Base-by-base conservation (phyloP, 2,797 vertebrate species). In the Enteromius treurensis region DNA sequence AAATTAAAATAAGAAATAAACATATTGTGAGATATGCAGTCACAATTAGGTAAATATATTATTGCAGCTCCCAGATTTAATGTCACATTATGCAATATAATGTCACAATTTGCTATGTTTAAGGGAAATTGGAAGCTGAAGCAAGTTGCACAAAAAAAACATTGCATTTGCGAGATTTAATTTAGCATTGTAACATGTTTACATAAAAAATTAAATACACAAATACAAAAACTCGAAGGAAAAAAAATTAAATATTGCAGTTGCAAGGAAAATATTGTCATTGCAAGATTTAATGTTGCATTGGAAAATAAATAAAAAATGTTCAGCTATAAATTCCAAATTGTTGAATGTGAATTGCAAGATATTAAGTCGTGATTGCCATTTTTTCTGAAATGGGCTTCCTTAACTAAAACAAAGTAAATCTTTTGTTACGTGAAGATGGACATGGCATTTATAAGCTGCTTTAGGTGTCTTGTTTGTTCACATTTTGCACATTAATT, bases 301-400 rank as follows among this genome's bases (percentile, higher is more conserved):
- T 23, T 60, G 10, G 0, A 1, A 60, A 23, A 15, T 15, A 3
- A 15, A 17, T 15, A 29, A 0, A 19, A 14, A 47, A 26, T 47
- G 2, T 11, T 47, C 13, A 71, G 40, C 26, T 42, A 69, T 29
- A 49, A 55, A 74, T 58, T 42, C 42, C 42, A 42, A 42, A 42
- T 42, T 11, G 42, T 14, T 47, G 14, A 3, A 47, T 47, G 4
- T 47, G 40, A 42, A 47, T 9, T 26, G 29, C 3, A 23, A 55
- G 32, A 75, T 15, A 58, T 23, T 9, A 55, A 58, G n/a, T 58
- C 51, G 2, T 4, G 15, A 15, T 58, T 17, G 5, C n/a, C 34
- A 40, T 76, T 58, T 32, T 32, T 51, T 60, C 13, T 58, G 14
- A 76, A 76, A 58, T 60, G 34, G 34, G 34, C n/a, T 76, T 60